phyloP scores from a whole-genome alignment of 2,888 invertebrate species.

The Pasiphila rectangulata region DNA sequence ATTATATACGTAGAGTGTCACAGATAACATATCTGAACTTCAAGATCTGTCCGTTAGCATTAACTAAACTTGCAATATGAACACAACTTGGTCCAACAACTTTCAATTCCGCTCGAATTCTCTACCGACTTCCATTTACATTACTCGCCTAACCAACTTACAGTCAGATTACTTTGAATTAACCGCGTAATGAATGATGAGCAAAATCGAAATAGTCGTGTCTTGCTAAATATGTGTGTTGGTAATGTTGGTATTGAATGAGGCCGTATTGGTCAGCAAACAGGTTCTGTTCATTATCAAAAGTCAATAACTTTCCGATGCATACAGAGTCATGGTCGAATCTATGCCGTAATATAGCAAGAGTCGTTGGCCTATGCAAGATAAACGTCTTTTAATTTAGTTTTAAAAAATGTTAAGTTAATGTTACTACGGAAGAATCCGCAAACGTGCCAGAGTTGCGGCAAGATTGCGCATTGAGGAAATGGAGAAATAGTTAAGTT shows the following conservation, averaged over 20 bases:
- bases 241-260: constrained; percentile 68
- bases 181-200: constrained; percentile 53
- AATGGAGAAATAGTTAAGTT: no score
- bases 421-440: no score
- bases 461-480: no score
- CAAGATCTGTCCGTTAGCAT: constrained; percentile 56
- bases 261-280: constrained; percentile 77
- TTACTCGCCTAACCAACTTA: constrained; percentile 40
- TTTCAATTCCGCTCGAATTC: constrained; percentile 29
- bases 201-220: constrained; percentile 37
- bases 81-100: constrained; percentile 15
- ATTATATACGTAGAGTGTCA: no score
- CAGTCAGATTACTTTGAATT: constrained; percentile 24
- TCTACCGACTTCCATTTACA: constrained; percentile 41
- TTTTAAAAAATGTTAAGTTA: background rate
- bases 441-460: no score
- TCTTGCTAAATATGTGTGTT: constrained; percentile 39
- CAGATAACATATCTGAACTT: background rate
- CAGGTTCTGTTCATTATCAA: constrained; percentile 78
- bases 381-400: background rate
- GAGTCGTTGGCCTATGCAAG: constrained; percentile 15
- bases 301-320: constrained; percentile 81
- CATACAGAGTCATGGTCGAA: constrained; percentile 76
- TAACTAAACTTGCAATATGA: constrained; percentile 47
- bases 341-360: constrained; percentile 51